Evolutionary conservation across 1,140 invertebrate species (phyloP), one percentile per base, ranked within the genome.

Genomic region (Drosophila tsacasi): DNA sequence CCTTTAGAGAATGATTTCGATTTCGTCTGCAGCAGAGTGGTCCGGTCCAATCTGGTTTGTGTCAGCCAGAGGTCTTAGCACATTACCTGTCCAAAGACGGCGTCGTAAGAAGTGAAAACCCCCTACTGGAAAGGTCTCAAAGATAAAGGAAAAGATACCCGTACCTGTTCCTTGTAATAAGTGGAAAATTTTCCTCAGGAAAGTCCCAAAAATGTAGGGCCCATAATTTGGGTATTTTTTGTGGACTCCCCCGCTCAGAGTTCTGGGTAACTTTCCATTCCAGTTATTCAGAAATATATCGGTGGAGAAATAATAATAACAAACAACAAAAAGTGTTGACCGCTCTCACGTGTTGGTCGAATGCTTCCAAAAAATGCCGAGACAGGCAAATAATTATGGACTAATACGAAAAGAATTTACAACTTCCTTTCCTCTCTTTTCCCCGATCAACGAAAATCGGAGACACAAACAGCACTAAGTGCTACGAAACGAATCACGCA

Each of bases 381-480:
- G 75, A 64, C 42, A 78, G 15, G 46, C 58, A 69, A 78, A 78
- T 52, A 61, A 69, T 71, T 78, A 52, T 44, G 42, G 64, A 78
- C 75, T 78, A 78, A 78, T 78, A 25, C 50, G 37, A 57, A 69
- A 78, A 78, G 75, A 78, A 78, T 78, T 78, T 78, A 69, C 75
- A 78, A 78, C 75, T 78, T 78, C 75, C 75, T 72, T 75, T 73
- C 15, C 54, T 55, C 44, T 74, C 7, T 23, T 27, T 27, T 32
- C 35, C 21, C 39, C 19, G 39, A 40, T 25, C 27, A 37, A 35
- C 25, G 25, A 66, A 44, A 49, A 75, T 32, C n/a, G 23, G 42
- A 75, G 32, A 61, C 68, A 59, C 17, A 23, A 23, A 21, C 58
- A 35, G 35, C 54, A n/a, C 21, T 42, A 60, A 68, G 67, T 71